A percentile compares a stretch with the other conserved stretches of the same genome.
phyloP scores from a whole-genome alignment of 2,113 vertebrate genomes.

The Chaetodon trifascialis region DNA sequence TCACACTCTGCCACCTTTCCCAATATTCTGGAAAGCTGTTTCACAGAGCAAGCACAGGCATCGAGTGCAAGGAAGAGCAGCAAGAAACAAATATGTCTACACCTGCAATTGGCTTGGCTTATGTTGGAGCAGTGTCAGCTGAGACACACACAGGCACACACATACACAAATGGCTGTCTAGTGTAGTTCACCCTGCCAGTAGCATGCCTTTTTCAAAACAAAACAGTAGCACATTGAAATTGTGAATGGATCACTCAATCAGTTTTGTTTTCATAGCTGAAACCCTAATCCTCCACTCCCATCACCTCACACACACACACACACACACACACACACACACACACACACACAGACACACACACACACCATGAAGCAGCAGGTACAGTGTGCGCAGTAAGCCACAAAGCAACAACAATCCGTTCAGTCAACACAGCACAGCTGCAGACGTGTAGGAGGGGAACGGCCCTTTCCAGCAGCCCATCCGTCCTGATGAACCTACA shows the following conservation, averaged over 20 bases:
- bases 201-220: neutral
- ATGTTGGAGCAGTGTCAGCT: slow-evolving; percentile 43
- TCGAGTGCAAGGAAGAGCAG: slow-evolving; percentile 12
- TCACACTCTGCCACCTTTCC: slow-evolving; percentile 25
- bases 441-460: slow-evolving; percentile 27
- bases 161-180: neutral
- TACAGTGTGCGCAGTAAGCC: slow-evolving; percentile 27
- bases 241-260: neutral
- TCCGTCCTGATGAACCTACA: slow-evolving; percentile 9
- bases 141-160: slow-evolving; percentile 14
- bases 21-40: slow-evolving; percentile 34
- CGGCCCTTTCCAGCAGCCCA: slow-evolving; percentile 33
- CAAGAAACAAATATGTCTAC: slow-evolving; percentile 43
- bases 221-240: neutral
- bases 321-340: slow-evolving; percentile 14
- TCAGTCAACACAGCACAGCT: slow-evolving; percentile 38
- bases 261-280: slow-evolving; percentile 3
- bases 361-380: slow-evolving; percentile 5
- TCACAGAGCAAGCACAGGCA: slow-evolving; percentile 36
- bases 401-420: slow-evolving; percentile 26
- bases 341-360: slow-evolving; percentile 19
- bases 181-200: neutral
- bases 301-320: slow-evolving; percentile 9
- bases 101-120: slow-evolving; percentile 53
- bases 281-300: neutral